These are phyloP conservation scores for Orussus abietinus DNA, from an alignment of 1,140 invertebrate species.

Conservation along the genomic window DNA sequence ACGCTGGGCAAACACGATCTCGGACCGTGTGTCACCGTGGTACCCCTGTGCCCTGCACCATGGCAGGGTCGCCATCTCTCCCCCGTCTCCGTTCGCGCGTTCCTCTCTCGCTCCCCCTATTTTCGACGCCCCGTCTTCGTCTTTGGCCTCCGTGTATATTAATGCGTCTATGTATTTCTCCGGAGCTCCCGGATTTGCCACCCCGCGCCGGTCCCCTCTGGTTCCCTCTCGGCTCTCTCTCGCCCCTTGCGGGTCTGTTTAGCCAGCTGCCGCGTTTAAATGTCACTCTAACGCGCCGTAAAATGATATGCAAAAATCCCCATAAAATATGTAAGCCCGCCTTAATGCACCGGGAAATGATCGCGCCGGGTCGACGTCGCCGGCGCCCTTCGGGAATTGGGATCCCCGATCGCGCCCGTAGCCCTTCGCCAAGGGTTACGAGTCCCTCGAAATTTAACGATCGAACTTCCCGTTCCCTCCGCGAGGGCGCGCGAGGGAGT, in stretches of 20 bases:
- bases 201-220: constrained; percentile 16
- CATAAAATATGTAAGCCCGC: constrained; percentile 49
- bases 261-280: constrained; percentile 54
- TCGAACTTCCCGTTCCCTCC: too few relatives aligned
- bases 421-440: too few relatives aligned
- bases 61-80: constrained; percentile 17
- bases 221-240: neutral
- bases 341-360: constrained; percentile 53
- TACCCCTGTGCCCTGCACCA: neutral
- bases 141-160: constrained; percentile 5
- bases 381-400: constrained; percentile 19
- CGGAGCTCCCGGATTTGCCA: constrained; percentile 23
- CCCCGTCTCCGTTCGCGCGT: constrained; percentile 21
- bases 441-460: too few relatives aligned
- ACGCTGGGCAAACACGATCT: constrained; percentile 47
- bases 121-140: constrained; percentile 15
- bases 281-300: constrained; percentile 51
- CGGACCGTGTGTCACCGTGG: too few relatives aligned
- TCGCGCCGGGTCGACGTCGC: constrained; percentile 42
- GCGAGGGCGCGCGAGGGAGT: too few relatives aligned
- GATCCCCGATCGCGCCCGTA: neutral
- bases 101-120: constrained; percentile 24
- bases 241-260: constrained; percentile 39
- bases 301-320: constrained; percentile 56
- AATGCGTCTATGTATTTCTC: neutral